These are phyloP conservation scores for Drosophila rubida DNA, from an alignment of 2,888 invertebrate species.

Conservation along the genomic window DNA sequence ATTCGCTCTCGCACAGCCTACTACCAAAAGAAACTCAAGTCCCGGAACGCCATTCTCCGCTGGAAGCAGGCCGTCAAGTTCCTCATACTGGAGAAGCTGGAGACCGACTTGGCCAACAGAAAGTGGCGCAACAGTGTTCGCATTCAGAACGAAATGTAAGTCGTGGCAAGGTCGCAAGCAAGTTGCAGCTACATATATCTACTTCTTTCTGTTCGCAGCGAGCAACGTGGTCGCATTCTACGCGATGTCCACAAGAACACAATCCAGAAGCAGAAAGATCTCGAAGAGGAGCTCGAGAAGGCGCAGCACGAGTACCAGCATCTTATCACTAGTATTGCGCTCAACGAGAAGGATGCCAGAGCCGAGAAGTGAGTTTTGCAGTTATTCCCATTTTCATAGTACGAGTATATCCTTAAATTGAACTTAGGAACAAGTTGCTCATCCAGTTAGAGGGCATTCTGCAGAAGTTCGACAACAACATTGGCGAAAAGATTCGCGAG, in stretches of 20 bases:
- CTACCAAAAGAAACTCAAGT: slow-evolving; percentile 24
- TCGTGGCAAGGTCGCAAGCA: too few species aligned
- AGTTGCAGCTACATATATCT: too few species aligned
- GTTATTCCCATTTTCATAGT: too few species aligned
- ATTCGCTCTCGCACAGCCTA: slow-evolving; percentile 28
- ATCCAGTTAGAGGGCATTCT: slow-evolving; percentile 78
- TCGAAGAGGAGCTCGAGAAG: slow-evolving; percentile 71
- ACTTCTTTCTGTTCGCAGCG: slow-evolving; percentile 47
- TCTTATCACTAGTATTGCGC: slow-evolving; percentile 63
- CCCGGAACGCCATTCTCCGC: slow-evolving; percentile 33
- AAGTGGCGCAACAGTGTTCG: slow-evolving; percentile 67
- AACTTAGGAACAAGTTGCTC: slow-evolving; percentile 81
- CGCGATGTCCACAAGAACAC: slow-evolving; percentile 68
- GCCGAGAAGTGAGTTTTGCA: slow-evolving; percentile 76
- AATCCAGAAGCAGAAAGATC: slow-evolving; percentile 68
- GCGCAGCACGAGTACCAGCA: slow-evolving; percentile 63
- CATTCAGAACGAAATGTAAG: slow-evolving; percentile 67
- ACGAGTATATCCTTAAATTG: too few species aligned
- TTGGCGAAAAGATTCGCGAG: slow-evolving; percentile 81
- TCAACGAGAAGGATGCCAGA: slow-evolving; percentile 72
- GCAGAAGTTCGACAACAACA: slow-evolving; percentile 81
- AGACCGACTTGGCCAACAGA: slow-evolving; percentile 56
- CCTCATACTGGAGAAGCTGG: slow-evolving; percentile 50
- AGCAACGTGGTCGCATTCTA: slow-evolving; percentile 73
- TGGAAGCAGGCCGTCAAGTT: slow-evolving; percentile 56